These are phyloP conservation scores for Amphilophus citrinellus DNA, from an alignment of 2,113 vertebrate species.

Conservation along the genomic window DNA sequence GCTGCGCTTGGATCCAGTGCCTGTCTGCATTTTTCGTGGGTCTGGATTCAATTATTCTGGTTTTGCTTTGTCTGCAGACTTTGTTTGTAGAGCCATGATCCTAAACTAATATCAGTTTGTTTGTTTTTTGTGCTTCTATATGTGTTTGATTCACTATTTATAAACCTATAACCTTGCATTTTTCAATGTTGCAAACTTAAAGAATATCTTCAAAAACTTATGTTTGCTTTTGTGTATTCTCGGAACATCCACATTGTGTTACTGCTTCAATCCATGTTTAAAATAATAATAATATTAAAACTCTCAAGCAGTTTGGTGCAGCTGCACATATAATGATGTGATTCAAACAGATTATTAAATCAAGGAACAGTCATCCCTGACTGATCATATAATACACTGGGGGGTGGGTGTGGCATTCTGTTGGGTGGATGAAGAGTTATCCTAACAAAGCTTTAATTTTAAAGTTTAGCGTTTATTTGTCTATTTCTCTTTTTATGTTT, in stretches of 20 bases:
- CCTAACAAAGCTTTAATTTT: not conserved
- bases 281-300: not conserved
- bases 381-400: constrained; percentile 3
- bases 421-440: not conserved
- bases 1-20: constrained; percentile 44
- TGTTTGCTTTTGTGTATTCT: not conserved
- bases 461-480: not conserved
- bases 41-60: constrained; percentile 55
- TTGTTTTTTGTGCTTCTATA: not conserved
- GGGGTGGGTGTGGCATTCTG: constrained; percentile 55
- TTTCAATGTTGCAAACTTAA: not conserved
- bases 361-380: constrained; percentile 22
- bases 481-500: not conserved
- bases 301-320: constrained; percentile 6
- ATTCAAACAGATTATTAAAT: constrained; percentile 18
- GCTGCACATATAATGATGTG: constrained; percentile 25
- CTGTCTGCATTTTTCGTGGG: constrained; percentile 53
- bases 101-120: not conserved
- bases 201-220: not conserved
- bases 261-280: not conserved
- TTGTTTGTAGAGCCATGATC: constrained; percentile 10
- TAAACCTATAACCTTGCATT: not conserved
- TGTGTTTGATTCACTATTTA: not conserved
- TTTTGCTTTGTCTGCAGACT: constrained; percentile 34
- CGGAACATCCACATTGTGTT: constrained; percentile 53